These are phyloP conservation scores for Pachycephus smyrnensis DNA, from an alignment of 2,888 invertebrate species.

Conservation along the genomic window DNA sequence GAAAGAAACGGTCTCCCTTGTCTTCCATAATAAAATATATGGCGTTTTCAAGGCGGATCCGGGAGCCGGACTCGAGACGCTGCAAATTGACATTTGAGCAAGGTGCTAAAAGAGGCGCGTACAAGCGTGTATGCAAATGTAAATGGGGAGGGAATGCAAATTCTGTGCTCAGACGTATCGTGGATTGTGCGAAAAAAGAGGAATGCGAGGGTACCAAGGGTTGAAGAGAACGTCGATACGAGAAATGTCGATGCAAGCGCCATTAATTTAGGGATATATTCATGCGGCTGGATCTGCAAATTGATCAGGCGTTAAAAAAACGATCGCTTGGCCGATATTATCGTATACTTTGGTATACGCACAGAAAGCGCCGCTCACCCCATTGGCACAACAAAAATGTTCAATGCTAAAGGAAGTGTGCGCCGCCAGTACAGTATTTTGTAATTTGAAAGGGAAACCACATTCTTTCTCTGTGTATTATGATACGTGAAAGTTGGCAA, in stretches of 20 bases:
- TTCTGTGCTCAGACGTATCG: neutral
- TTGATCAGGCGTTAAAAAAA: neutral
- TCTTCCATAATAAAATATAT: neutral
- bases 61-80: neutral
- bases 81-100: neutral
- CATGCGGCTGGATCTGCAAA: neutral
- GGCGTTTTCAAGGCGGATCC: neutral
- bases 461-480: slow-evolving; percentile 65
- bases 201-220: neutral
- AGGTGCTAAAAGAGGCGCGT: neutral
- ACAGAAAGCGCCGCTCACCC: slow-evolving; percentile 5
- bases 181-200: neutral
- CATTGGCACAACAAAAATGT: slow-evolving; percentile 5
- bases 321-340: neutral
- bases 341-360: neutral
- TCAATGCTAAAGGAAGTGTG: slow-evolving; percentile 45
- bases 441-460: slow-evolving; percentile 67
- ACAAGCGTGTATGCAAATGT: neutral
- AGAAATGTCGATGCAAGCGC: neutral
- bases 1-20: neutral
- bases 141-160: neutral
- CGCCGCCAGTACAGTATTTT: slow-evolving; percentile 52
- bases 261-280: neutral
- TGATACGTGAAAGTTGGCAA: slow-evolving; percentile 65
- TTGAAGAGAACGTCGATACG: neutral